Percentiles rank a stretch among this genome's conserved stretches.
phyloP scores from a whole-genome alignment of 2,113 vertebrate genomes.

The Trinectes maculatus region DNA sequence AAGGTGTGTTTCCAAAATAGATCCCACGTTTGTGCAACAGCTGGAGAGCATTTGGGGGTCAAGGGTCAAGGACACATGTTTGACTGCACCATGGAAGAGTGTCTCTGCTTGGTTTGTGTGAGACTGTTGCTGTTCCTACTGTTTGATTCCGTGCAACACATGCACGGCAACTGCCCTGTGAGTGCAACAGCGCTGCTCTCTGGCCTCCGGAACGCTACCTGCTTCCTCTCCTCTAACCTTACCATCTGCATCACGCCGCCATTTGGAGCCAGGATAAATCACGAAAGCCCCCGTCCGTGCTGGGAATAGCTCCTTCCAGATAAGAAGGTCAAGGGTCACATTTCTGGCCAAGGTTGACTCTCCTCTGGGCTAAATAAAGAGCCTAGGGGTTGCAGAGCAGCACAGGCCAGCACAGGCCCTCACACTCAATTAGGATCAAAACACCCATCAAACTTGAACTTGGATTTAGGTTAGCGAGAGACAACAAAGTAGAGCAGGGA shows the following conservation, averaged over 20 bases:
- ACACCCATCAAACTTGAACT: constrained; percentile 54
- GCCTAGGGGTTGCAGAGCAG: constrained; percentile 66
- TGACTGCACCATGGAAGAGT: constrained; percentile 24
- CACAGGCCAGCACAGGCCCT: constrained; percentile 52
- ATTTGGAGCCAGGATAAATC: constrained; percentile 76
- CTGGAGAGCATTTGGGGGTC: constrained; percentile 48
- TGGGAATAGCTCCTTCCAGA: constrained; percentile 80
- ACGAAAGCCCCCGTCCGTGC: constrained; percentile 59
- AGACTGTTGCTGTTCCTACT: constrained; percentile 7
- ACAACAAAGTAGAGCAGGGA: constrained; percentile 19
- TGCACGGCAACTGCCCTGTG: constrained; percentile 10
- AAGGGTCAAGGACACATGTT: constrained; percentile 55
- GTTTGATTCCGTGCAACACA: not conserved
- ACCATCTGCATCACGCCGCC: constrained; percentile 74
- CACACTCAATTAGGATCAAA: constrained; percentile 71
- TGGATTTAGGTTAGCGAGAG: constrained; percentile 42
- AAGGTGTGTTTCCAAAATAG: constrained; percentile 62
- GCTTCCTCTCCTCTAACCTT: constrained; percentile 59
- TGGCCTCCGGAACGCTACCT: constrained; percentile 58
- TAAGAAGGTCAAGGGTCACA: constrained; percentile 80
- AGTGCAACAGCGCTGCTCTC: constrained; percentile 30
- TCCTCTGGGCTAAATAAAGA: constrained; percentile 82
- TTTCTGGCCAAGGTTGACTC: constrained; percentile 80
- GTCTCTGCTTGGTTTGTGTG: constrained; percentile 22
- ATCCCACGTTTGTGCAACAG: constrained; percentile 46